Evolutionary conservation across 2,888 invertebrate genomes (phyloP).

Genomic region (Elaeidobius kamerunicus): DNA sequence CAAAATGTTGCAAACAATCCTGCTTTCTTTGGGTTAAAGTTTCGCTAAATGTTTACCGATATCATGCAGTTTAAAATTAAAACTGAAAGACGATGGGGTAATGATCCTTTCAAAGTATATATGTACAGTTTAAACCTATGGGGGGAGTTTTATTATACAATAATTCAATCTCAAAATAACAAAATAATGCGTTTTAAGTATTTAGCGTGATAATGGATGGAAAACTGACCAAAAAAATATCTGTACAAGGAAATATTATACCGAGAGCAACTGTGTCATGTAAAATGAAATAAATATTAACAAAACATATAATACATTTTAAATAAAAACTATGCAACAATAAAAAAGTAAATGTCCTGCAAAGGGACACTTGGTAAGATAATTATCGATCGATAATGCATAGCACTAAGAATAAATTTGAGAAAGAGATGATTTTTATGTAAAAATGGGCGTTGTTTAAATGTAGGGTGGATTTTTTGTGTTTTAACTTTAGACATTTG

Average conservation of each 20-base stretch:
- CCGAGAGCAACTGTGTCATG: constrained; percentile 23
- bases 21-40: constrained; percentile 22
- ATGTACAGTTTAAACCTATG: constrained; percentile 8
- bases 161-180: neutral
- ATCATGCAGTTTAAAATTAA: constrained; percentile 24
- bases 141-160: constrained; percentile 6
- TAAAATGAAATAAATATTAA: constrained; percentile 24
- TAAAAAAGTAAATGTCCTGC: no score
- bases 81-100: constrained; percentile 15
- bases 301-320: constrained; percentile 22
- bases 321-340: constrained; percentile 25
- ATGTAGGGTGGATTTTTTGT: no score
- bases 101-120: constrained; percentile 5
- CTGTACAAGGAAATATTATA: constrained; percentile 1
- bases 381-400: no score
- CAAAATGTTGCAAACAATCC: neutral
- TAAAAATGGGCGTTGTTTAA: no score
- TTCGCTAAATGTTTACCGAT: constrained; percentile 21
- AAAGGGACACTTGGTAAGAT: no score
- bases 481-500: no score
- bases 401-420: no score
- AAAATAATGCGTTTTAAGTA: neutral
- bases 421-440: no score
- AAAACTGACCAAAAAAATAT: constrained; percentile 14
- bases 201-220: constrained; percentile 5